Conservation (phyloP, 2,888 invertebrate species). For the Pilophorus perplexus region DNA sequence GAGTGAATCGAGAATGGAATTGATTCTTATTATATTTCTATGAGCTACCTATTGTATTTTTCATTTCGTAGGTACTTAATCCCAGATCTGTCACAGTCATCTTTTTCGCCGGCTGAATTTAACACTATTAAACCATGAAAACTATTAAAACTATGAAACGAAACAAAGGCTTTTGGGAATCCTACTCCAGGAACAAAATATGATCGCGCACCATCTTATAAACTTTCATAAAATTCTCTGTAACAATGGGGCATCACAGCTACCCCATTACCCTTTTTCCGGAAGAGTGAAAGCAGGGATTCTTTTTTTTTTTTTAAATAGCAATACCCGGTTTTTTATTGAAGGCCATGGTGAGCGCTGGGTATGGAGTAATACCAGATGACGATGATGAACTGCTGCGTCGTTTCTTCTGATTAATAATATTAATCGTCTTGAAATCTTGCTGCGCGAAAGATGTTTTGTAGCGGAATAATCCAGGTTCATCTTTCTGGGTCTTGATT, state of each 20-base stretch:
- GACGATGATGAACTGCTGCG: neutral
- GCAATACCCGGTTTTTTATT: conserved; percentile 3
- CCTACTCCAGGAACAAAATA: too few relatives aligned
- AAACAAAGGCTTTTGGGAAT: too few relatives aligned
- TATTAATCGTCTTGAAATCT: conserved; percentile 12
- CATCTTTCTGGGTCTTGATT: conserved; percentile 16
- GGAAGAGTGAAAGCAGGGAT: conserved; percentile 8
- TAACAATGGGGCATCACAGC: conserved; percentile 15
- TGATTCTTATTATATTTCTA: too few relatives aligned
- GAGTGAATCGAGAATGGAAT: too few relatives aligned
- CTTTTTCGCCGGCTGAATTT: too few relatives aligned
- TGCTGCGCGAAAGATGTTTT: conserved; percentile 14
- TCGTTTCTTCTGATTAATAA: neutral
- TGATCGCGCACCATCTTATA: too few relatives aligned
- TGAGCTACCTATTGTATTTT: too few relatives aligned
- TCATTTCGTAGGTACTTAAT: too few relatives aligned
- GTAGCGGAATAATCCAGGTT: neutral
- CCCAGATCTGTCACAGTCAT: too few relatives aligned
- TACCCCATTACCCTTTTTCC: conserved; percentile 10
- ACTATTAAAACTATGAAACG: too few relatives aligned
- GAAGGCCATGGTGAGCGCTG: neutral
- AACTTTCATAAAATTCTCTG: conserved; percentile 13
- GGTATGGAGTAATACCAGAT: neutral
- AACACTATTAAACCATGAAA: too few relatives aligned
- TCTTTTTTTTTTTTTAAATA: too few relatives aligned